These are phyloP conservation scores for Alca torda DNA, from an alignment of 2,797 vertebrate species.

Conservation along the genomic window DNA sequence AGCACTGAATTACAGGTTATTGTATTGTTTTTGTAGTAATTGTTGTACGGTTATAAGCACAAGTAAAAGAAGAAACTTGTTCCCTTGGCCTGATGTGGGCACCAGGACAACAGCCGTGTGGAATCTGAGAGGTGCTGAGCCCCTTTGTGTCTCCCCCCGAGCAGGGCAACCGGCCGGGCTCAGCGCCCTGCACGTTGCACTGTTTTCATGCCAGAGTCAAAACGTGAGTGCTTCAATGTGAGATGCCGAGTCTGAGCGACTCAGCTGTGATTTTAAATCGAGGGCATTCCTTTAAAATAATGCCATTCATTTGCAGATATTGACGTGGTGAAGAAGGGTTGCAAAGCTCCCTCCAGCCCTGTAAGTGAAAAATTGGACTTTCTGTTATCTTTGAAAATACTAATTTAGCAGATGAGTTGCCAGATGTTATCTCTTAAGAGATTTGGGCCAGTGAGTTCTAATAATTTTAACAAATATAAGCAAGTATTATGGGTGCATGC, in stretches of 20 bases:
- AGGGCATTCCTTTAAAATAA: neutral
- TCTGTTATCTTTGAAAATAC: constrained; percentile 13
- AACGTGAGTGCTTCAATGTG: rapidly evolving
- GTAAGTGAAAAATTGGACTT: neutral
- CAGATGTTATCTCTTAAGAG: constrained; percentile 8
- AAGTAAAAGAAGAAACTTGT: neutral
- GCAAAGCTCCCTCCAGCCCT: neutral
- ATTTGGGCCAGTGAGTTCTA: constrained; percentile 23
- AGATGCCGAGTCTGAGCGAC: neutral
- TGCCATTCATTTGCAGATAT: neutral
- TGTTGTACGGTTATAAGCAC: neutral
- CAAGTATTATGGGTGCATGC: rapidly evolving
- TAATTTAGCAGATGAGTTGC: constrained; percentile 26
- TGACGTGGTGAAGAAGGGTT: neutral
- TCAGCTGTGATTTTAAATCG: neutral
- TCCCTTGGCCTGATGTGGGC: neutral
- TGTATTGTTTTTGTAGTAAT: neutral
- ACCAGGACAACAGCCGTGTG: neutral
- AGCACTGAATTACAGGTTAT: neutral
- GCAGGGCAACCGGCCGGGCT: rapidly evolving
- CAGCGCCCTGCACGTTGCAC: rapidly evolving
- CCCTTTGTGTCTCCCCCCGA: rapidly evolving
- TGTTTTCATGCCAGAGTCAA: neutral
- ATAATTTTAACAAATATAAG: constrained; percentile 10
- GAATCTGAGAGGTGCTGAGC: neutral